A percentile compares a stretch with the other conserved stretches of the same genome.
phyloP scores from a whole-genome alignment of 2,888 invertebrate genomes.

The Andrena minutula region DNA sequence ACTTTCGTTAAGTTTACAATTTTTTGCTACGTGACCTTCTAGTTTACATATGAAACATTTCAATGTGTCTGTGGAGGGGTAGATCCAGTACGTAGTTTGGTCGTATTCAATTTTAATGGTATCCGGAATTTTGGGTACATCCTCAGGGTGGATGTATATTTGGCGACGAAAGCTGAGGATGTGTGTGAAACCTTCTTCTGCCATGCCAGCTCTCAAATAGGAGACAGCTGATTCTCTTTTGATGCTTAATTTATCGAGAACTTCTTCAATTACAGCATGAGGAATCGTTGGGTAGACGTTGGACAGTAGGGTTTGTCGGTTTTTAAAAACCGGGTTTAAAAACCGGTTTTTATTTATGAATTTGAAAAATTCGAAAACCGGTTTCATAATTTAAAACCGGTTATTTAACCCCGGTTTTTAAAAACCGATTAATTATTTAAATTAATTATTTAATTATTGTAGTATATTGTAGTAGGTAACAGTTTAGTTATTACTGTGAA shows the following conservation, averaged over 20 bases:
- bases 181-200: conserved; percentile 3
- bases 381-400: too few relatives aligned
- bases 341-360: too few relatives aligned
- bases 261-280: conserved; percentile 20
- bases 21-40: conserved; percentile 1
- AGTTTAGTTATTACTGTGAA: too few relatives aligned
- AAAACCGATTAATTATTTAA: too few relatives aligned
- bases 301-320: too few relatives aligned
- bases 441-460: too few relatives aligned
- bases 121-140: background rate
- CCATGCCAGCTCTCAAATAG: conserved; percentile 56
- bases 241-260: conserved; percentile 50
- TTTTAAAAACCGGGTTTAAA: too few relatives aligned
- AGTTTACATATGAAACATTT: conserved; percentile 11
- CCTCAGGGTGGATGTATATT: background rate
- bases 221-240: conserved; percentile 61
- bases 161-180: background rate
- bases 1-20: background rate
- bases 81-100: background rate
- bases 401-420: too few relatives aligned
- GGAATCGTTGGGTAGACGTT: conserved; percentile 63
- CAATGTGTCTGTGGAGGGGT: background rate
- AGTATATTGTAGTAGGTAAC: too few relatives aligned
- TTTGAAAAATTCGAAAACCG: too few relatives aligned
- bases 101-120: background rate